Evolutionary conservation across 64 coral and sea anemone genomes (phyloP), one percentile per base, ranked within the genome.

Genomic region (Stichodactyla helianthus): DNA sequence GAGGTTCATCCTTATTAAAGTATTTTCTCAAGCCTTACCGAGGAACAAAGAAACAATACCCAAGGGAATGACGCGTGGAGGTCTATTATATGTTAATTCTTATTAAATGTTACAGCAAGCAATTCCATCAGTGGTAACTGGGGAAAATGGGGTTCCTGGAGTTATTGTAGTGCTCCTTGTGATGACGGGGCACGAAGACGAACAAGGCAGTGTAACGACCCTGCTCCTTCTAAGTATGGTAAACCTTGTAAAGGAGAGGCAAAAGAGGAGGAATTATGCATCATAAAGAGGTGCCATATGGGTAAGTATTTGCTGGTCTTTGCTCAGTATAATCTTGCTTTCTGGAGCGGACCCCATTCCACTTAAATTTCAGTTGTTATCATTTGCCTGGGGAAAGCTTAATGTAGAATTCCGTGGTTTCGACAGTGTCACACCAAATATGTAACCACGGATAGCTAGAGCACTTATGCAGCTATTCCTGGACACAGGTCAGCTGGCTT

Each of bases 181-280:
- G 31, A 35, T 35, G 31, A 35, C 10, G 91, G 86, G 15, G 71
- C 51, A 16, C 65, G 77, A 12, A 79, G 71, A 0, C 67, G 91
- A 17, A 61, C 2, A 15, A 86, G 91, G 5, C 16, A 60, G 83
- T 93, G 86, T 27, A 55, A 88, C 22, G 55, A 76, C 4, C 91
- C 91, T 53, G 82, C 86, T 78, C 87, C 86, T 53, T 71, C 83
- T 7, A 85, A 93, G 50, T 86, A 85, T 51, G 87, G 91, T 22
- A 85, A 86, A 55, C 58, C 74, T 15, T 93, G 91, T 17, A 18
- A 78, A 53, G 91, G 91, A 28, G 1, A 81, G 9, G 23, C 27
- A 5, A 93, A 59, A 12, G 70, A 93, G 31, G 6, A 52, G 6
- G 9, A 64, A 19, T 52, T 79, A 10, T 93, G 91, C 56, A 89